These are phyloP conservation scores for Crenichthys baileyi DNA, from an alignment of 2,797 vertebrate species.

Conservation along the genomic window DNA sequence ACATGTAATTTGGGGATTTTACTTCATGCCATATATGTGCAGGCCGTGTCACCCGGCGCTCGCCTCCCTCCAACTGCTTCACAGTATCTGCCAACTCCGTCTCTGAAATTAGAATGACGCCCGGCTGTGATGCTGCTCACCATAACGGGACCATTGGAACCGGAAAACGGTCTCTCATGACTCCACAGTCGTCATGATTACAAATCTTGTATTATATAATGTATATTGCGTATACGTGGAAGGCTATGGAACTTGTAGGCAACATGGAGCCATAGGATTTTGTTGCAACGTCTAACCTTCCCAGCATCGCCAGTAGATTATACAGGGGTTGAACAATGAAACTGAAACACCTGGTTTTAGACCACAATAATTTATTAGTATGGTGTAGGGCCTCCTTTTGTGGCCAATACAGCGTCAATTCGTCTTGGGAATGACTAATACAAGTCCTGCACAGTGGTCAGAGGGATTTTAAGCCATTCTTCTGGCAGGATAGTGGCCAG, in stretches of 20 bases:
- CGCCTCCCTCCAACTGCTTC: slow-evolving; percentile 55
- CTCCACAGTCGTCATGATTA: background rate
- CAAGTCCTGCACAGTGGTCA: too few relatives aligned
- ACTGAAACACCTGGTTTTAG: too few relatives aligned
- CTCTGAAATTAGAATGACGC: slow-evolving; percentile 36
- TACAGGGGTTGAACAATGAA: too few relatives aligned
- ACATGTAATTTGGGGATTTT: slow-evolving; percentile 73
- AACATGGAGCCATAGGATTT: background rate
- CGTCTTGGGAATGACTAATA: too few relatives aligned
- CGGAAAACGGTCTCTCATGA: slow-evolving; percentile 24
- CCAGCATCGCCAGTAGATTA: background rate
- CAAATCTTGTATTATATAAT: background rate
- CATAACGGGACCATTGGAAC: slow-evolving; percentile 55
- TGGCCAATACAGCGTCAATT: too few relatives aligned
- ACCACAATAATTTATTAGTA: too few relatives aligned
- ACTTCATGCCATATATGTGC: slow-evolving; percentile 53
- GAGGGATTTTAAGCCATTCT: too few relatives aligned
- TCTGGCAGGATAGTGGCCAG: too few relatives aligned
- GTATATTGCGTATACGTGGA: background rate
- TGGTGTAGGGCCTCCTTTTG: too few relatives aligned
- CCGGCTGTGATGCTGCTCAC: slow-evolving; percentile 52
- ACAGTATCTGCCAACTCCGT: slow-evolving; percentile 55
- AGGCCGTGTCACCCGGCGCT: slow-evolving; percentile 58
- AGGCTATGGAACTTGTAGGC: background rate
- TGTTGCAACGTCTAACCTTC: background rate